Evolutionary conservation across 2,888 invertebrate species (phyloP).

Genomic region (Lepidonotus clava): DNA sequence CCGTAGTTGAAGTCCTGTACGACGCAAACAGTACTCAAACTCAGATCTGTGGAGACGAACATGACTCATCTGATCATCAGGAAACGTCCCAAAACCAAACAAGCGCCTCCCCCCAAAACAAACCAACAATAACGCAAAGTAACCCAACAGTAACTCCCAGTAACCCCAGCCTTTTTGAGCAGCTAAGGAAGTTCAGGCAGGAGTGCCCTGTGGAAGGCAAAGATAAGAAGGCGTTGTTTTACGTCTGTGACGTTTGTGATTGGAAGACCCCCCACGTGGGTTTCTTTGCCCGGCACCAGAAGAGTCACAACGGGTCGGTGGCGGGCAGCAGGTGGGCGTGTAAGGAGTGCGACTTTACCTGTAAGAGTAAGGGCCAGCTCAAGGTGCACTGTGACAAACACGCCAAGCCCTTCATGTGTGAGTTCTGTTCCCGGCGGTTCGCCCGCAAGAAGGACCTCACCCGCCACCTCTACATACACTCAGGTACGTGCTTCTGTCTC

Average conservation of each 20-base stretch:
- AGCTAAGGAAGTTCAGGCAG: neutral
- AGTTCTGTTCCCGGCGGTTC: constrained; percentile 29
- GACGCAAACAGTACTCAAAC: neutral
- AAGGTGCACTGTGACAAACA: constrained; percentile 47
- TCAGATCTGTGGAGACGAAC: neutral
- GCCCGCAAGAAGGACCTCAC: constrained; percentile 36
- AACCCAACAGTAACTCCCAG: neutral
- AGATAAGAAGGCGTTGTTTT: neutral
- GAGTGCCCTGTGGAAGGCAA: neutral
- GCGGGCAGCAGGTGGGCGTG: constrained; percentile 3
- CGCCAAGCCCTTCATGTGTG: constrained; percentile 44
- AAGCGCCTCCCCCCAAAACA: neutral
- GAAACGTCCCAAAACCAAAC: too few species aligned
- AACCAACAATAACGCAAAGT: neutral
- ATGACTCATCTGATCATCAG: neutral
- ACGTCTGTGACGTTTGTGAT: constrained; percentile 27
- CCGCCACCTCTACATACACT: constrained; percentile 33
- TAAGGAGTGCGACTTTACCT: constrained; percentile 15
- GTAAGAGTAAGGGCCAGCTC: neutral
- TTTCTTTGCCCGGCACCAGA: constrained; percentile 36
- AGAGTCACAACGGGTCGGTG: neutral
- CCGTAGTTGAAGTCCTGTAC: neutral
- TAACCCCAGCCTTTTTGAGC: neutral
- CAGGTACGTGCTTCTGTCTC: too few species aligned
- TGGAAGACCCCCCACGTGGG: constrained; percentile 39